A percentile compares a stretch with the other conserved stretches of the same genome.
Evolutionary conservation across 2,888 invertebrate species (phyloP).

Genomic region (Pristionchus entomophagus): DNA sequence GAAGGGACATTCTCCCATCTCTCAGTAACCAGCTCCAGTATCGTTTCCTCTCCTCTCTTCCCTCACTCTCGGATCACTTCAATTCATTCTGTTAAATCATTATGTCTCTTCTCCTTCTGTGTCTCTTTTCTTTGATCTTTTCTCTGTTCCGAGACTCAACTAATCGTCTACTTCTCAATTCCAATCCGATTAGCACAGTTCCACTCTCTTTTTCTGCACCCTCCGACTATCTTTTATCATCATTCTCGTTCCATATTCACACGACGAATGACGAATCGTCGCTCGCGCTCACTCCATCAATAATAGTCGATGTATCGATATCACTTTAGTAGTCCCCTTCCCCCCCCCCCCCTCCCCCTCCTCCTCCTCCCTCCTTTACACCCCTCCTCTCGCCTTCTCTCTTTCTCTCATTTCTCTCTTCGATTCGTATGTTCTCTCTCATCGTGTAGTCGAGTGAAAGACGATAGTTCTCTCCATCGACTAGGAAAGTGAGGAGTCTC

Average conservation of each 20-base stretch:
- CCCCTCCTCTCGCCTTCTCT: slow-evolving; percentile 4
- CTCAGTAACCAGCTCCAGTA: slow-evolving; percentile 36
- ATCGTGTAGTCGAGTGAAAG: slow-evolving; percentile 21
- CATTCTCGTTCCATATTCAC: slow-evolving; percentile 2
- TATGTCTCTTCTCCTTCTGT: neutral
- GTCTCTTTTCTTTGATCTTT: slow-evolving; percentile 34
- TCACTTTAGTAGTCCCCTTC: slow-evolving; percentile 39
- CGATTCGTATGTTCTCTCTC: slow-evolving; percentile 29
- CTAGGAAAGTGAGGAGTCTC: slow-evolving; percentile 20
- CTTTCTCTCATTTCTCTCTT: slow-evolving; percentile 19
- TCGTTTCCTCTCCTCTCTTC: slow-evolving; percentile 37
- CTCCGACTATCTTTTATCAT: slow-evolving; percentile 43
- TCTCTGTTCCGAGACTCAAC: slow-evolving; percentile 52
- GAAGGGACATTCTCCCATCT: slow-evolving; percentile 37
- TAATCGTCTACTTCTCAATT: slow-evolving; percentile 37
- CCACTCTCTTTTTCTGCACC: neutral
- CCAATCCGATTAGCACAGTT: slow-evolving; percentile 33
- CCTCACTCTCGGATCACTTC: slow-evolving; percentile 15
- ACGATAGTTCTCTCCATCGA: slow-evolving; percentile 34
- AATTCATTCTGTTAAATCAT: slow-evolving; percentile 47
- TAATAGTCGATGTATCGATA: slow-evolving; percentile 38
- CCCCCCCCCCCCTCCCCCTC: neutral
- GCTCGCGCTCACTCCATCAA: neutral
- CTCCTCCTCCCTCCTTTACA: neutral
- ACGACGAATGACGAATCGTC: slow-evolving; percentile 11